Percentiles rank a stretch among this genome's conserved stretches.
Evolutionary conservation across 2,888 invertebrate species (phyloP).

Genomic region (Agrochola lychnidis): DNA sequence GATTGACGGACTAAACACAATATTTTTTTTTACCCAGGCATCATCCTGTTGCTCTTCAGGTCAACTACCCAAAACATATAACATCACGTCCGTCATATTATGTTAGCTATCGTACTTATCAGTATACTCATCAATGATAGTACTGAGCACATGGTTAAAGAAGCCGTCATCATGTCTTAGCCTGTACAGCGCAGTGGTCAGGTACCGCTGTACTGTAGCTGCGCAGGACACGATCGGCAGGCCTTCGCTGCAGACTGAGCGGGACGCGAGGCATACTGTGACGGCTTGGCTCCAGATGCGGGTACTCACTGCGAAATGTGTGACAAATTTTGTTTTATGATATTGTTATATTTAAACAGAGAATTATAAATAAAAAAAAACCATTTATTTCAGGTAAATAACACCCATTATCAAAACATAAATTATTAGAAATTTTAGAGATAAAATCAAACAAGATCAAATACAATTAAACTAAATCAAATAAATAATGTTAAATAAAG

Average conservation of each 20-base stretch:
- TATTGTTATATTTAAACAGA: background rate
- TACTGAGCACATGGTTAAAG: constrained; percentile 72
- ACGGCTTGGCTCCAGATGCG: constrained; percentile 92
- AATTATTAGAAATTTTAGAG: too few species aligned
- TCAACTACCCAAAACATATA: too few species aligned
- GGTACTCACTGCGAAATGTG: constrained; percentile 81
- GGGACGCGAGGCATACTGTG: constrained; percentile 90
- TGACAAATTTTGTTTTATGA: background rate
- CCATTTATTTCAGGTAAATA: too few species aligned
- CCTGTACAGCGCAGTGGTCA: constrained; percentile 78
- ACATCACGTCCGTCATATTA: background rate
- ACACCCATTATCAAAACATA: too few species aligned
- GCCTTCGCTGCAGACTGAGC: constrained; percentile 76
- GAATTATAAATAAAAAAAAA: background rate
- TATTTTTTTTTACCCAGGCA: too few species aligned
- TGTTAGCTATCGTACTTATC: constrained; percentile 34
- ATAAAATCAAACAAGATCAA: too few species aligned
- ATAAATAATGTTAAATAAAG: too few species aligned
- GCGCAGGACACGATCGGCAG: constrained; percentile 66
- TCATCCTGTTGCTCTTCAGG: too few species aligned
- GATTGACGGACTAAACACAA: too few species aligned
- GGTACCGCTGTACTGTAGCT: constrained; percentile 76
- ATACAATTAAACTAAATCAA: too few species aligned
- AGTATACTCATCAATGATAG: constrained; percentile 70
- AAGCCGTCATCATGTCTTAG: constrained; percentile 73